Evolutionary conservation across 1,140 invertebrate genomes (phyloP), one percentile per base, ranked within the genome.

Genomic region (Steinernema khuongi): DNA sequence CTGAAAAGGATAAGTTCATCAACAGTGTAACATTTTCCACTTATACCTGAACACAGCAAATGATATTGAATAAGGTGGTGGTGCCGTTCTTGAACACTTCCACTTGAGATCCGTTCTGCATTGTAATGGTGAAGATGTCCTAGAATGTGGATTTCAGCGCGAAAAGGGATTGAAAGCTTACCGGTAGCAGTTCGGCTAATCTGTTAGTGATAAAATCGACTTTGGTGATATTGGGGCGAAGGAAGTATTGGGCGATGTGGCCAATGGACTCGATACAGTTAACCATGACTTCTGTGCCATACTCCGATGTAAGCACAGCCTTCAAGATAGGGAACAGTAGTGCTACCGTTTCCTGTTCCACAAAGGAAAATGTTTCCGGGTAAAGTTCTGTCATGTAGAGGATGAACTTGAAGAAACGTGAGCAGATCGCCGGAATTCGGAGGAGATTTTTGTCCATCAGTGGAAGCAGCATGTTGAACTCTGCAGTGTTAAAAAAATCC

Each of bases 311-410:
- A 7, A 60, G 19, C 4, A 60, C 50, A 7, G 50, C 50, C 11
- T 60, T 11, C 50, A 60, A 14, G 26, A 60, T 22, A 14, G 14
- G 14, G 26, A 60, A 60, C 4, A 60, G 50, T 14, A 7, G 4
- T 4, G 11, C 22, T 7, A 11, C 11, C 2, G 11, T 11, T 22
- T 17, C 50, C 22, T 60, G 14, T 4, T 60, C 50, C 11, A 60
- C 50, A 26, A n/a, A 22, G 4, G 50, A 11, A 11, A 60, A 26
- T 4, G 50, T 60, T 44, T 78, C 77, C 4, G 77, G 75, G 28
- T 68, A 78, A 32, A 78, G 73, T 67, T 78, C 77, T 4, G 71
- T 68, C 31, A 78, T 68, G 50, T 78, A 78, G 26, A 78, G 33
- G 0, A 78, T 43, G 14, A 78, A 72, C 19, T 75, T 75, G 31